Evolutionary conservation across 1,140 invertebrate genomes (phyloP), one percentile per base, ranked within the genome.

Genomic region (Musca vetustissima): DNA sequence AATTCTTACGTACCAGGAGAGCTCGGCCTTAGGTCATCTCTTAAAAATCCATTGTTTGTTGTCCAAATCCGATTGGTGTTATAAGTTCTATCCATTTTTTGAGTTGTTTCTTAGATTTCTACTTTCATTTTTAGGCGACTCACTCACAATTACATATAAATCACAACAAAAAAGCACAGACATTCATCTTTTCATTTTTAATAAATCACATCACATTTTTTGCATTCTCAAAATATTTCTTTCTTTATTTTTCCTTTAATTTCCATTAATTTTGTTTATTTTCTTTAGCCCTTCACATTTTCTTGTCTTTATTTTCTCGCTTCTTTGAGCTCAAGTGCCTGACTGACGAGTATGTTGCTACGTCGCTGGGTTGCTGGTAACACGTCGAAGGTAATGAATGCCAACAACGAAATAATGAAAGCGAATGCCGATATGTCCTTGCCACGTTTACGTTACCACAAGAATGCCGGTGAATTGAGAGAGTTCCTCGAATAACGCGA

Each of bases 401-500:
- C 36, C 36, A 65, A 14, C 19, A 64, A 17, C 8, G 36, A 65
- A 24, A 7, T 32, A 49, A 14, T 13, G 7, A 65, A 65, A 65
- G 24, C n/a, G 25, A 65, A 50, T 65, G 36, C 17, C 43, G 48
- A 61, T 61, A 32, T 36, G 57, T 61, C 57, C 57, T 61, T 61
- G 57, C 57, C n/a, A 61, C 28, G 25, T 36, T 36, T 61, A 13
- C 4, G 28, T 61, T 61, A 36, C 57, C 57, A 61, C 21, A 61
- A 61, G 57, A 61, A 61, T 75, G 70, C 77, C 77, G 77, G 77
- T 70, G 72, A 71, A 77, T 79, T 79, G 75, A 76, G 77, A 75
- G 70, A 69, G 66, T 71, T 70, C 67, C 66, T 72, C 68, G 71
- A 69, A 61, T 68, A 68, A 72, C 75, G 66, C 64, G 72, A 71